Conservation (phyloP, 2,113 vertebrate species). For the Coptodon rendalli region DNA sequence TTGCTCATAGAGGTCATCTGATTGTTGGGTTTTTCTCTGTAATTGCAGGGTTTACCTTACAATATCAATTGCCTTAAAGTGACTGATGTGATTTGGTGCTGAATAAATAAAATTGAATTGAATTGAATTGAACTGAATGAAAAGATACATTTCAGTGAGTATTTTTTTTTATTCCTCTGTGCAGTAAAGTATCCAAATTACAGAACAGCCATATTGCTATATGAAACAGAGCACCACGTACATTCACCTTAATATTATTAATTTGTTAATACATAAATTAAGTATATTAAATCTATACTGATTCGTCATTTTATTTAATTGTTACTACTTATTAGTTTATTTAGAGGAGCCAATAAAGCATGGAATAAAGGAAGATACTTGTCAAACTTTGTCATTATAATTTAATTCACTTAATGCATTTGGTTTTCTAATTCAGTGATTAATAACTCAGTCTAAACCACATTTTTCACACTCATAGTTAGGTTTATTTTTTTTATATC, state of each 20-base stretch:
- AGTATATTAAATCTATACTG: constrained; percentile 19
- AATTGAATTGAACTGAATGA: constrained; percentile 5
- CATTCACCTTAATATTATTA: constrained; percentile 32
- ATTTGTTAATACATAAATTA: constrained; percentile 7
- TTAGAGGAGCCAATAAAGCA: constrained; percentile 7
- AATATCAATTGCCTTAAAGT: not conserved
- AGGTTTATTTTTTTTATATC: constrained; percentile 61
- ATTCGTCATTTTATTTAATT: constrained; percentile 22
- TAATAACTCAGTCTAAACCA: constrained; percentile 31
- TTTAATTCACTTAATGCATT: constrained; percentile 41
- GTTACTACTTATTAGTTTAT: constrained; percentile 31
- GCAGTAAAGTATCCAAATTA: constrained; percentile 50
- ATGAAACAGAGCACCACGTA: constrained; percentile 14
- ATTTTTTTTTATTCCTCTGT: constrained; percentile 35
- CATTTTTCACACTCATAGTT: constrained; percentile 41
- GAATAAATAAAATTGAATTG: not conserved
- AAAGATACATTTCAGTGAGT: constrained; percentile 11
- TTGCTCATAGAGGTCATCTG: not conserved
- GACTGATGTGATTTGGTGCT: not conserved
- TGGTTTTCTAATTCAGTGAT: constrained; percentile 31
- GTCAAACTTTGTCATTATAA: not conserved
- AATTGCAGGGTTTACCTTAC: not conserved
- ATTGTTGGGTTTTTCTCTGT: not conserved
- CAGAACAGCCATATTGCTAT: constrained; percentile 26
- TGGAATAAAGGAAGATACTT: constrained; percentile 19